phyloP scores from a whole-genome alignment of 2,113 vertebrate genomes.

The Hiodon alosoides region DNA sequence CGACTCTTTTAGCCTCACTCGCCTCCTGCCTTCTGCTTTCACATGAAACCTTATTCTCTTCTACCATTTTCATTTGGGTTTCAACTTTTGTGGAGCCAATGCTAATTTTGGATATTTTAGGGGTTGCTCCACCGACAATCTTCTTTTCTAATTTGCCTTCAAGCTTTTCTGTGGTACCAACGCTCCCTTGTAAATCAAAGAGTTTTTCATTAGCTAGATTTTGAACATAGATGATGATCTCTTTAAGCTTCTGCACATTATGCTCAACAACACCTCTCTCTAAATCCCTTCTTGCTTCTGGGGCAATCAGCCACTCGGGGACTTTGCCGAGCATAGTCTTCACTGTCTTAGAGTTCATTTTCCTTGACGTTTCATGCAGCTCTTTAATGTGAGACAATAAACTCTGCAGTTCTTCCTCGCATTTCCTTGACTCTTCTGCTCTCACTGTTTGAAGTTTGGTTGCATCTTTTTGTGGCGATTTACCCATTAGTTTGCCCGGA shows the following conservation, averaged over 20 bases:
- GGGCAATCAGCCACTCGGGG: constrained; percentile 69
- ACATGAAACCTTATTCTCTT: constrained; percentile 48
- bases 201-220: constrained; percentile 65
- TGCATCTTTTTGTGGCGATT: constrained; percentile 33
- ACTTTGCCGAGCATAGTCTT: constrained; percentile 62
- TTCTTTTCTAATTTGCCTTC: constrained; percentile 52
- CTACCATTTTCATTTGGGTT: constrained; percentile 44
- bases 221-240: constrained; percentile 66
- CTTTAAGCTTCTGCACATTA: constrained; percentile 71
- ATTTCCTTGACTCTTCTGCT: constrained; percentile 63
- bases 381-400: constrained; percentile 69
- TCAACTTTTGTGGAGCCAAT: constrained; percentile 53
- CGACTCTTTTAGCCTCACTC: constrained; percentile 36
- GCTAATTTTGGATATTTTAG: constrained; percentile 59
- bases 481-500: constrained; percentile 25
- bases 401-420: constrained; percentile 56
- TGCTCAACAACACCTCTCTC: constrained; percentile 52
- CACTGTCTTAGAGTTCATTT: constrained; percentile 62
- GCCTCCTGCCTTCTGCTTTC: constrained; percentile 47
- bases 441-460: constrained; percentile 49
- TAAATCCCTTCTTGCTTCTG: constrained; percentile 62
- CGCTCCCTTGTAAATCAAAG: constrained; percentile 49
- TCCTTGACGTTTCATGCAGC: constrained; percentile 63
- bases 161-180: constrained; percentile 48
- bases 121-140: constrained; percentile 32